phyloP scores from a whole-genome alignment of 2,888 invertebrate species.

The Euphydryas editha region DNA sequence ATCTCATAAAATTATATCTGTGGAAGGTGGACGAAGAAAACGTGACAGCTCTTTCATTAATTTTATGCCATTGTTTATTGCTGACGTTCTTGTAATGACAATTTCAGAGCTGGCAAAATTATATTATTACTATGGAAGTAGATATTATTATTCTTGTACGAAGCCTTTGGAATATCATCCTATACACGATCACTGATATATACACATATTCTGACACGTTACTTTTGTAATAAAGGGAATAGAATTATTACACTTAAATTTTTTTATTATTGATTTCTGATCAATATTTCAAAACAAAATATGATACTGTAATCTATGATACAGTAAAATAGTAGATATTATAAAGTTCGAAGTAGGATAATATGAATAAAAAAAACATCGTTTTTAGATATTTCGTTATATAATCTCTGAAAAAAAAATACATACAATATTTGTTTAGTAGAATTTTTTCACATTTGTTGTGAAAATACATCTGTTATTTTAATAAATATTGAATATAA shows the following conservation, averaged over 20 bases:
- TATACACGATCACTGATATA: background rate
- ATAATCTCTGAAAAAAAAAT: too few relatives aligned
- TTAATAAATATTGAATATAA: too few relatives aligned
- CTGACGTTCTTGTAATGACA: constrained; percentile 28
- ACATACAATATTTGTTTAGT: too few relatives aligned
- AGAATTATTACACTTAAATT: background rate
- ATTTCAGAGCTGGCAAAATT: constrained; percentile 28
- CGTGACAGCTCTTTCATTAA: constrained; percentile 31
- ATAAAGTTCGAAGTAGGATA: too few relatives aligned
- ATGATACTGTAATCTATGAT: too few relatives aligned
- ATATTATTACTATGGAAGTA: constrained; percentile 19
- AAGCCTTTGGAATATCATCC: too few relatives aligned
- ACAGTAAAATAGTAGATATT: too few relatives aligned
- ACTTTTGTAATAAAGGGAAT: background rate
- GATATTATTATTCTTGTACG: constrained; percentile 9
- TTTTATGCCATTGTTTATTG: constrained; percentile 29
- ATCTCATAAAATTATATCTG: constrained; percentile 13
- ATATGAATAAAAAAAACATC: too few relatives aligned
- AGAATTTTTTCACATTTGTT: too few relatives aligned
- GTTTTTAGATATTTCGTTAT: too few relatives aligned
- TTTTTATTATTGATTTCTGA: too few relatives aligned
- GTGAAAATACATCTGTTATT: too few relatives aligned
- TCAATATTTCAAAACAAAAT: background rate
- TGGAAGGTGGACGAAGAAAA: constrained; percentile 17
- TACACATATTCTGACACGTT: background rate